phyloP scores from a whole-genome alignment of 2,888 invertebrate genomes.

The Drosophila recens region DNA sequence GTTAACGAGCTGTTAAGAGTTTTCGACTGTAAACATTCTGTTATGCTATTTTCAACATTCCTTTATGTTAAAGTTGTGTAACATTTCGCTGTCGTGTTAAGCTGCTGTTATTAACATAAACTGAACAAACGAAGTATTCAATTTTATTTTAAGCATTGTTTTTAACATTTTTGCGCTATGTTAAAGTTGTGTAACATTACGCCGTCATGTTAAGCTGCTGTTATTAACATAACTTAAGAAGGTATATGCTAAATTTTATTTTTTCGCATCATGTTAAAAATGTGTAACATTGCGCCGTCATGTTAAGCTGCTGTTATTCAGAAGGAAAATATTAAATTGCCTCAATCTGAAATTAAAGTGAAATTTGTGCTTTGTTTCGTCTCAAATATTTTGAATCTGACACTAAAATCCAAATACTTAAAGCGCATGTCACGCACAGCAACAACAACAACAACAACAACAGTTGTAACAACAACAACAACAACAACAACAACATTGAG shows the following conservation, averaged over 20 bases:
- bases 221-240: neutral
- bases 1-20: neutral
- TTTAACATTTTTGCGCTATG: neutral
- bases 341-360: constrained; percentile 23
- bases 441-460: constrained; percentile 28
- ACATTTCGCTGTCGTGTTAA: neutral
- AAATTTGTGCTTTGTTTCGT: constrained; percentile 33
- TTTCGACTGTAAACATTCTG: neutral
- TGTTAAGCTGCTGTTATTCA: neutral
- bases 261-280: neutral
- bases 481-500: constrained; percentile 21
- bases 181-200: neutral
- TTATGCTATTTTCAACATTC: neutral
- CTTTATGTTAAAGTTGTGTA: neutral
- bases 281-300: neutral
- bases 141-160: no score
- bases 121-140: no score
- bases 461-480: constrained; percentile 19
- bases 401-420: constrained; percentile 41
- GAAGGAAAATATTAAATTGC: neutral
- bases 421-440: constrained; percentile 71
- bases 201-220: neutral
- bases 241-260: no score
- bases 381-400: constrained; percentile 35
- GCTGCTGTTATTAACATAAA: neutral